Percentiles rank a stretch among this genome's conserved stretches.
Evolutionary conservation across 2,888 invertebrate species (phyloP).

Genomic region (Tetragnatha montana): DNA sequence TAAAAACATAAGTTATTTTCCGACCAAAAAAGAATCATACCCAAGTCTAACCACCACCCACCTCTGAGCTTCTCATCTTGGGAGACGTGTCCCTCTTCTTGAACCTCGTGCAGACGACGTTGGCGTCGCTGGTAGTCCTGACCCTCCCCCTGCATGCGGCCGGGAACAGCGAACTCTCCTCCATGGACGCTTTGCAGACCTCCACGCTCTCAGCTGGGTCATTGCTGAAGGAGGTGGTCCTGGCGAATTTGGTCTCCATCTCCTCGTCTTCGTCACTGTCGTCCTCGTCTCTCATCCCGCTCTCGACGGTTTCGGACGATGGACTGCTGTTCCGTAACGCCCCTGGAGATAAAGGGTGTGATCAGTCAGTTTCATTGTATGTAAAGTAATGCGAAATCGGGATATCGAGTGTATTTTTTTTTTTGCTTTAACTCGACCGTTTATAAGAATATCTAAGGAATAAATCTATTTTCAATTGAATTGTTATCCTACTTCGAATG

Average conservation of each 20-base stretch:
- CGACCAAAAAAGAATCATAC: too few relatives aligned
- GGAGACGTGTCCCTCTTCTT: neutral
- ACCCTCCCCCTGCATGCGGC: neutral
- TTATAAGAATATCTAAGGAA: too few relatives aligned
- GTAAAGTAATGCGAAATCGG: too few relatives aligned
- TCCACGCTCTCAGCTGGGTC: slow-evolving; percentile 27
- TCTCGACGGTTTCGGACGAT: neutral
- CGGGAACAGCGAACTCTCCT: neutral
- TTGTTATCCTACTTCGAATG: too few relatives aligned
- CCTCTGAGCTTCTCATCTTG: neutral
- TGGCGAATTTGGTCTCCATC: neutral
- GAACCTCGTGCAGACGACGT: slow-evolving; percentile 18
- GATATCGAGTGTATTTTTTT: too few relatives aligned
- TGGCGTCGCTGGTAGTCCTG: neutral
- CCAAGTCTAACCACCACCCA: neutral
- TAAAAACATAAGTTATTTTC: too few relatives aligned
- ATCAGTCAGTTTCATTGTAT: too few relatives aligned
- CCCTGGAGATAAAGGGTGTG: neutral
- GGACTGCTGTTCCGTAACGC: neutral
- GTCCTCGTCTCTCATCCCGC: neutral
- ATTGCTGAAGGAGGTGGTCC: slow-evolving; percentile 39
- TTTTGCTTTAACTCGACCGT: too few relatives aligned
- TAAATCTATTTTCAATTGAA: too few relatives aligned
- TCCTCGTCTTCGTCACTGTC: neutral
- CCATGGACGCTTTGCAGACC: slow-evolving; percentile 18